These are phyloP conservation scores for Neoscelio sp. DNA, from an alignment of 2,888 invertebrate genomes.

Conservation along the genomic window DNA sequence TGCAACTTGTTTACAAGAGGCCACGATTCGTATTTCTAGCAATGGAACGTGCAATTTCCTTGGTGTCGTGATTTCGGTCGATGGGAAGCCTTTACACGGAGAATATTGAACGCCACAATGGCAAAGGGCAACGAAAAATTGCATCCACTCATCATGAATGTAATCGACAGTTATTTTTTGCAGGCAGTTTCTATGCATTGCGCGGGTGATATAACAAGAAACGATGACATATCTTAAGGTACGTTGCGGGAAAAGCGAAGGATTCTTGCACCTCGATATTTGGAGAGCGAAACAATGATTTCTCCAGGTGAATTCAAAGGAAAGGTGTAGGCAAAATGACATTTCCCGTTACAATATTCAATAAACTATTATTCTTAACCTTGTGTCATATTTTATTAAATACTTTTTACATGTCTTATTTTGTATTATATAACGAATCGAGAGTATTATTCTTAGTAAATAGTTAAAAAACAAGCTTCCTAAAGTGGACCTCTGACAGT, in stretches of 20 bases:
- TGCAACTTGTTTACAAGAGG: conserved; percentile 52
- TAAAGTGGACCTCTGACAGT: conserved; percentile 24
- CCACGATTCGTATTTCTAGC: conserved; percentile 37
- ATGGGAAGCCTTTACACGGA: conserved; percentile 19
- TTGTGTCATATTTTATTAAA: conserved; percentile 55
- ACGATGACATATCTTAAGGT: not conserved
- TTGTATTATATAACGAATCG: conserved; percentile 55
- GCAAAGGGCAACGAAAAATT: conserved; percentile 27
- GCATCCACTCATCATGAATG: conserved; percentile 30
- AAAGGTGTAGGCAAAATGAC: not conserved
- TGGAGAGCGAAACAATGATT: too few relatives aligned
- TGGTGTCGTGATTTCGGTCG: conserved; percentile 37
- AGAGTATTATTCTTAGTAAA: conserved; percentile 47
- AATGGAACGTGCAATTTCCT: conserved; percentile 39
- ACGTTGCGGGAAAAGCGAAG: too few relatives aligned
- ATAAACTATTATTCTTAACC: conserved; percentile 1
- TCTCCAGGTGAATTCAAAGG: too few relatives aligned
- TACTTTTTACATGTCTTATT: conserved; percentile 47
- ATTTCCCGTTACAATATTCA: too few relatives aligned
- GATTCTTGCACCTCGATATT: too few relatives aligned
- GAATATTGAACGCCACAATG: conserved; percentile 42
- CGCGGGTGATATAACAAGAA: not conserved
- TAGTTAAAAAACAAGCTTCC: conserved; percentile 58
- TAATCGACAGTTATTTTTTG: conserved; percentile 26
- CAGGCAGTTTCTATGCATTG: conserved; percentile 34